Conservation (phyloP, 2,113 vertebrate genomes). For the Dissostichus mawsoni region DNA sequence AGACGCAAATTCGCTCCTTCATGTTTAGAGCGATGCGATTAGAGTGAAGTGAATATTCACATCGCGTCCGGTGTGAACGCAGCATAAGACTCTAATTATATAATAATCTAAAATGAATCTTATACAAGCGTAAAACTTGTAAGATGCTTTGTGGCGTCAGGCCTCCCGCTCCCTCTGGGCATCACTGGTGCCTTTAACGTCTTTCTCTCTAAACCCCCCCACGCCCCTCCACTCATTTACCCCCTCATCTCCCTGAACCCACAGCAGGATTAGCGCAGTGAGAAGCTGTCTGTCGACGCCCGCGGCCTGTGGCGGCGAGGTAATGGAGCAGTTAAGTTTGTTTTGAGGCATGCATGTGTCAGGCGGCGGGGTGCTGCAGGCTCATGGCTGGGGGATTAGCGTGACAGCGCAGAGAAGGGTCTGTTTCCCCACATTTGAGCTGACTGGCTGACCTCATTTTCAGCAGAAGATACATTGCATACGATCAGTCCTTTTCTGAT, state of each 20-base stretch:
- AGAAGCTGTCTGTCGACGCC: conserved; percentile 69
- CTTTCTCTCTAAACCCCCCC: conserved; percentile 8
- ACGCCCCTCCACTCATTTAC: background rate
- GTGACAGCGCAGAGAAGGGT: conserved; percentile 33
- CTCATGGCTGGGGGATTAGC: conserved; percentile 55
- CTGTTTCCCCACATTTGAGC: conserved; percentile 37
- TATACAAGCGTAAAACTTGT: background rate
- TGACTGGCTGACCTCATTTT: conserved; percentile 47
- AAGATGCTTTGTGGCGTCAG: conserved; percentile 22
- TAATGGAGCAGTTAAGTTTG: conserved; percentile 76
- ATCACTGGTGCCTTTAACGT: conserved; percentile 32
- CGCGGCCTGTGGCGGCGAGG: conserved; percentile 31
- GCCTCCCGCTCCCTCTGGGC: conserved; percentile 29
- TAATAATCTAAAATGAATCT: background rate
- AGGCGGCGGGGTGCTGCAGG: conserved; percentile 44
- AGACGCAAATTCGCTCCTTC: no score
- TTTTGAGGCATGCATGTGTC: conserved; percentile 68
- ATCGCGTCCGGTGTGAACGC: no score
- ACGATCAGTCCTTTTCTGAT: background rate
- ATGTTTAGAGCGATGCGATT: no score
- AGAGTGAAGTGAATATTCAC: no score
- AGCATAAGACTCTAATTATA: background rate
- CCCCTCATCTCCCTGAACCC: conserved; percentile 14
- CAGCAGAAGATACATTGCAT: background rate
- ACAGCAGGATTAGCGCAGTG: conserved; percentile 57